Conservation (phyloP, 2,113 vertebrate genomes). For the Pseudorasbora parva region DNA sequence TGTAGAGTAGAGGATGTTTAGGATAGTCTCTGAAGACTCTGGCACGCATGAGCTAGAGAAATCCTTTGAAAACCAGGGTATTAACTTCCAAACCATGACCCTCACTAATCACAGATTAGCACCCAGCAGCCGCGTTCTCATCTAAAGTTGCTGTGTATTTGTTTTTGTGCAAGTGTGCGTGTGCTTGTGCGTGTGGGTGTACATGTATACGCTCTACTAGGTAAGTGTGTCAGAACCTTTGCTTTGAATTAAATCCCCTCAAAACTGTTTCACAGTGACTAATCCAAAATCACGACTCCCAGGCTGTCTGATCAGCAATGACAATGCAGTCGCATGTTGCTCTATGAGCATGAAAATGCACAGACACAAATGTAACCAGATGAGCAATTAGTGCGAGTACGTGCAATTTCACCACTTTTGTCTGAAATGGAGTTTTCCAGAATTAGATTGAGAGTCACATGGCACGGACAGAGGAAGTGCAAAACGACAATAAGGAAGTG, state of each 20-base stretch:
- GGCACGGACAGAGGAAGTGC: slow-evolving; percentile 47
- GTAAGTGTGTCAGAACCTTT: slow-evolving; percentile 34
- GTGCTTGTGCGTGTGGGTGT: slow-evolving; percentile 20
- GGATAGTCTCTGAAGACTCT: slow-evolving; percentile 21
- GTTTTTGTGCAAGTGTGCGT: slow-evolving; percentile 15
- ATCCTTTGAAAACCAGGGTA: slow-evolving; percentile 43
- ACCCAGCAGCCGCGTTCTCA: neutral
- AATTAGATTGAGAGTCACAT: slow-evolving; percentile 39
- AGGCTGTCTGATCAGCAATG: neutral
- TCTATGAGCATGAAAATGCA: neutral
- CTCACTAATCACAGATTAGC: slow-evolving; percentile 46
- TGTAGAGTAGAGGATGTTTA: slow-evolving; percentile 9
- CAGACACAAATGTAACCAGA: neutral
- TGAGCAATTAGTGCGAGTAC: neutral
- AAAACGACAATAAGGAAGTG: slow-evolving; percentile 37
- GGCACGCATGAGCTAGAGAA: slow-evolving; percentile 6
- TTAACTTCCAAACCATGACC: slow-evolving; percentile 37
- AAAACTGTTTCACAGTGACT: slow-evolving; percentile 22
- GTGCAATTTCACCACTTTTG: neutral
- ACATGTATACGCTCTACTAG: neutral
- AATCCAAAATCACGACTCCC: slow-evolving; percentile 21
- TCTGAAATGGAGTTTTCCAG: neutral
- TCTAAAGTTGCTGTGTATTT: slow-evolving; percentile 28
- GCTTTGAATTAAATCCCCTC: slow-evolving; percentile 18
- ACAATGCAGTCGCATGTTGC: slow-evolving; percentile 13